Evolutionary conservation across 2,888 invertebrate species (phyloP).

Genomic region (Liopterus haemorrhoidalis): DNA sequence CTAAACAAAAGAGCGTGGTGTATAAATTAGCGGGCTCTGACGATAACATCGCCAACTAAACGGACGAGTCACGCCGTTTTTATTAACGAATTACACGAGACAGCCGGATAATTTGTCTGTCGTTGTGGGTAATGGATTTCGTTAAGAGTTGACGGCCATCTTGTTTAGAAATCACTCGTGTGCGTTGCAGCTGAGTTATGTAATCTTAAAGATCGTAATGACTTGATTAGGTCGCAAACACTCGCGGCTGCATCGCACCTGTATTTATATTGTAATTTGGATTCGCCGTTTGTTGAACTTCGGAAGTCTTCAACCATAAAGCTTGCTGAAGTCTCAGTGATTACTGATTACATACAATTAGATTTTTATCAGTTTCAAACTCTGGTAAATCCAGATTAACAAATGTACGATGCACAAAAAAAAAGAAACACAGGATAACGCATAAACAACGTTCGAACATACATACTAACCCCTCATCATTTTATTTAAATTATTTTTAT

Average conservation of each 20-base stretch:
- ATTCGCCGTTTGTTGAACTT: too few relatives aligned
- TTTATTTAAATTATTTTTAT: too few relatives aligned
- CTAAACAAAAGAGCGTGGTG: slow-evolving; percentile 45
- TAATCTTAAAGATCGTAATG: slow-evolving; percentile 30
- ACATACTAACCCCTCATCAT: too few relatives aligned
- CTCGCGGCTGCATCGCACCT: slow-evolving; percentile 9
- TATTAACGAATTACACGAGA: slow-evolving; percentile 44
- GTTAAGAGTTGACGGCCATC: slow-evolving; percentile 28
- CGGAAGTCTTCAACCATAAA: too few relatives aligned
- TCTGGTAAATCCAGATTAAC: too few relatives aligned
- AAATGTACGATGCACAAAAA: too few relatives aligned
- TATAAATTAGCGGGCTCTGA: slow-evolving; percentile 44
- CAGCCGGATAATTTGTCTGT: slow-evolving; percentile 43
- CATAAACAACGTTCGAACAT: too few relatives aligned
- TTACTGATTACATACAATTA: slow-evolving; percentile 3
- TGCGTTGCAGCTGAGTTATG: slow-evolving; percentile 32
- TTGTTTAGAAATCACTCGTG: slow-evolving; percentile 10
- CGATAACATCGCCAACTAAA: slow-evolving; percentile 45
- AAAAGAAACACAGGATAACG: too few relatives aligned
- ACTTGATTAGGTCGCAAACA: slow-evolving; percentile 28
- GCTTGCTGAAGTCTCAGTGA: background rate
- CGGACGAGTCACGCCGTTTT: slow-evolving; percentile 45
- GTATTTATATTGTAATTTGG: too few relatives aligned
- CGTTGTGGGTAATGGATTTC: slow-evolving; percentile 37
- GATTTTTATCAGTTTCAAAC: too few relatives aligned